phyloP scores from a whole-genome alignment of 2,113 vertebrate species.

The Anas platyrhynchos region DNA sequence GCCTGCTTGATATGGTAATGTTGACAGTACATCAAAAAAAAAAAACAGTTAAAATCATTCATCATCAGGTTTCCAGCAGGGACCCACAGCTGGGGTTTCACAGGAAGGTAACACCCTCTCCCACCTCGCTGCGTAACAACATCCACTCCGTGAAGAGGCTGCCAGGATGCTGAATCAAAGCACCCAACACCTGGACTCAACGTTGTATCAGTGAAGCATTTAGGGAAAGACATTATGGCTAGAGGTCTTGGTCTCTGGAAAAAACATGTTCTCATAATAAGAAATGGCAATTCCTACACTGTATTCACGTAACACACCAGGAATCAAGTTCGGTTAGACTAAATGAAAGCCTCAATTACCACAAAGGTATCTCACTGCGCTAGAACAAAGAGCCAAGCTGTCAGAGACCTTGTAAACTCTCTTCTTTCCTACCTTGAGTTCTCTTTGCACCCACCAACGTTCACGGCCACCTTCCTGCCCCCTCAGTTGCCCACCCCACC shows the following conservation, averaged over 20 bases:
- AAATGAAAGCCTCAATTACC: not conserved
- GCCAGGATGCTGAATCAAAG: not conserved
- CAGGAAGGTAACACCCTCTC: not conserved
- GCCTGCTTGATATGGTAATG: not conserved
- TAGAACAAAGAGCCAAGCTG: not conserved
- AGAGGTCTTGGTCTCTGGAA: not conserved
- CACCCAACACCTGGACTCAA: not conserved
- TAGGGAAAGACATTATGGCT: not conserved
- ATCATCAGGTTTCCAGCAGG: not conserved
- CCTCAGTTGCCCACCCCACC: not conserved
- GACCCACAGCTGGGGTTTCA: not conserved
- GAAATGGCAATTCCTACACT: not conserved
- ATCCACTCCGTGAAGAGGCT: not conserved
- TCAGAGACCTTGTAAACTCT: not conserved
- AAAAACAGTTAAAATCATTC: not conserved
- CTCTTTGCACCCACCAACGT: not conserved
- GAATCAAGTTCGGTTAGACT: not conserved
- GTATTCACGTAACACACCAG: not conserved
- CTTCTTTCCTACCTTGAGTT: not conserved
- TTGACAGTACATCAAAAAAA: not conserved
- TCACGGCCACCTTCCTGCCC: not conserved
- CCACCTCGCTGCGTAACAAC: not conserved
- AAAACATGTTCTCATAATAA: not conserved
- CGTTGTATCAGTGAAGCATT: not conserved
- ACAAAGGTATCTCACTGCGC: rapidly evolving